phyloP scores from a whole-genome alignment of 2,113 vertebrate species.

The human (Homo sapiens) region DNA sequence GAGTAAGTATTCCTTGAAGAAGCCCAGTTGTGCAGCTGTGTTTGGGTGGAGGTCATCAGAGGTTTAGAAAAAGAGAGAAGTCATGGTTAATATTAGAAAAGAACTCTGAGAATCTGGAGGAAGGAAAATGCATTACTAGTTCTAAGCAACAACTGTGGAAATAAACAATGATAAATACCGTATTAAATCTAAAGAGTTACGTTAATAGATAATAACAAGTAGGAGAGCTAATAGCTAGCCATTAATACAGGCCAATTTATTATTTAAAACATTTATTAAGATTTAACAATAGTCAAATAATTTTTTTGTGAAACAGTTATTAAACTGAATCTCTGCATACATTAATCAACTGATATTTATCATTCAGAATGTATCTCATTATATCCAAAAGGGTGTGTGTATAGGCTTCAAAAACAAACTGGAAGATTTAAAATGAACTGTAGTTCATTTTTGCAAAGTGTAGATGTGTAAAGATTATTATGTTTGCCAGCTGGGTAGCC shows the following conservation, averaged over 20 bases:
- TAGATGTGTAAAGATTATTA: conserved; percentile 54
- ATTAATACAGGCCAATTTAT: conserved; percentile 55
- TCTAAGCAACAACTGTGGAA: conserved; percentile 26
- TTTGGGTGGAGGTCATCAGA: background rate
- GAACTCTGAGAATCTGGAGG: background rate
- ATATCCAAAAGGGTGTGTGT: conserved; percentile 15
- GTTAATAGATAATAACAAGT: conserved; percentile 42
- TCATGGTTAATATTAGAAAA: background rate
- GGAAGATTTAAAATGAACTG: conserved; percentile 47
- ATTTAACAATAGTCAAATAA: conserved; percentile 71
- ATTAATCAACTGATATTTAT: conserved; percentile 60
- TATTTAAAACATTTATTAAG: conserved; percentile 74
- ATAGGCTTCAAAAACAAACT: conserved; percentile 49
- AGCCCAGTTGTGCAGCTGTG: background rate
- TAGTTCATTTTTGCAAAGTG: conserved; percentile 36
- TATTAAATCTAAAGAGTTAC: conserved; percentile 51
- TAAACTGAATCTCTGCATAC: conserved; percentile 37
- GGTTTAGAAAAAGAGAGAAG: conserved; percentile 38
- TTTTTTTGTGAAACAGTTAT: conserved; percentile 55
- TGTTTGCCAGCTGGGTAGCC: conserved; percentile 62
- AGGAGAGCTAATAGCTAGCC: conserved; percentile 52
- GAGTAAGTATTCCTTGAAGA: background rate
- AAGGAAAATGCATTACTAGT: background rate
- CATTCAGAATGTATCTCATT: conserved; percentile 48
- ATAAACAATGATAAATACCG: conserved; percentile 58